Evolutionary conservation across 2,888 invertebrate genomes (phyloP).

Genomic region (Pristionchus entomophagus): DNA sequence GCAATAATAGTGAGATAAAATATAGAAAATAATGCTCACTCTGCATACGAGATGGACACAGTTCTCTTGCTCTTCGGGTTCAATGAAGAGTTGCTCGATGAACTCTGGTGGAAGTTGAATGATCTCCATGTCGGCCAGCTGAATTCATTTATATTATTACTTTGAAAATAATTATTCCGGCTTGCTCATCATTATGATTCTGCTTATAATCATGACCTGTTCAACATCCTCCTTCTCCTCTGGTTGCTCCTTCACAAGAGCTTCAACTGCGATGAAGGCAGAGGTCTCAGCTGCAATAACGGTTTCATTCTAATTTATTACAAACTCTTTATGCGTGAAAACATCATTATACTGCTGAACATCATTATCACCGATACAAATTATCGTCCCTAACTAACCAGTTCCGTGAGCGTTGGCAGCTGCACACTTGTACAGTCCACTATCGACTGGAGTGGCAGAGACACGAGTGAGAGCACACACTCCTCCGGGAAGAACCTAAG

Average conservation of each 20-base stretch:
- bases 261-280: conserved; percentile 57
- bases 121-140: conserved; percentile 25
- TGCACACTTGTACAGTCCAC: conserved; percentile 65
- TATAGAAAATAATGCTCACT: conserved; percentile 47
- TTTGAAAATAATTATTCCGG: conserved; percentile 2
- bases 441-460: conserved; percentile 60
- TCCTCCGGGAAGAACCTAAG: conserved; percentile 58
- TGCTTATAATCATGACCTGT: background rate
- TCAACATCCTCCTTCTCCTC: conserved; percentile 2
- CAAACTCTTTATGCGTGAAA: background rate
- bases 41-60: conserved; percentile 63
- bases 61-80: conserved; percentile 58
- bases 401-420: conserved; percentile 65
- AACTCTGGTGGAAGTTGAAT: conserved; percentile 61
- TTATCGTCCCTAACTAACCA: background rate
- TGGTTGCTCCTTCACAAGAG: background rate
- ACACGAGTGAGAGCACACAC: conserved; percentile 64
- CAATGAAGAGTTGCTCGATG: conserved; percentile 59
- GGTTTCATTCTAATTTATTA: background rate
- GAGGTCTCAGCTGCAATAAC: conserved; percentile 60
- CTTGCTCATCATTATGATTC: background rate
- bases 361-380: no score
- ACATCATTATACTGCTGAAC: background rate
- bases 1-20: no score
- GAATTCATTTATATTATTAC: background rate